Conservation (phyloP, 2,888 invertebrate genomes). For the Drosophila macrospina region DNA sequence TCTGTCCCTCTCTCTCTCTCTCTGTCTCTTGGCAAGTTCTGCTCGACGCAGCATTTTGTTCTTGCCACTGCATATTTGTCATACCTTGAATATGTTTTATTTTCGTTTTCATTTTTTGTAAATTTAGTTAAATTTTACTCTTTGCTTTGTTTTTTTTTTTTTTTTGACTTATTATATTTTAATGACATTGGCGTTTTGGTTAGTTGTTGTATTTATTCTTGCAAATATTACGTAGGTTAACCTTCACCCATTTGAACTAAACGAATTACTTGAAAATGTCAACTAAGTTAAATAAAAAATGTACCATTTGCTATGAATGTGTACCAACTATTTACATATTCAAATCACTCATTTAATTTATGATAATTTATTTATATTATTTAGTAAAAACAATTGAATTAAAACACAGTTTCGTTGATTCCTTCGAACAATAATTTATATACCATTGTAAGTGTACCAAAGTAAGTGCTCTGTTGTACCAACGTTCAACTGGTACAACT, state of each 20-base stretch:
- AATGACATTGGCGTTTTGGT: conserved; percentile 36
- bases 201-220: conserved; percentile 31
- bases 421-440: neutral
- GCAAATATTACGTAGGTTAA: conserved; percentile 62
- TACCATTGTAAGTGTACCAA: neutral
- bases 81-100: conserved; percentile 68
- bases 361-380: too few species aligned
- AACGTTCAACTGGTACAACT: too few species aligned
- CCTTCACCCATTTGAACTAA: conserved; percentile 67
- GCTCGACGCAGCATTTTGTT: conserved; percentile 63
- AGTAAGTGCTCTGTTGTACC: neutral
- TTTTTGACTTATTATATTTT: conserved; percentile 13
- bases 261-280: conserved; percentile 19
- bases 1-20: conserved; percentile 18
- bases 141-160: conserved; percentile 9
- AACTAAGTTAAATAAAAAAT: neutral
- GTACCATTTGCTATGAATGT: neutral
- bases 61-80: conserved; percentile 64
- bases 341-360: neutral
- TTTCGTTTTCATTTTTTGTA: conserved; percentile 30
- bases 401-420: too few species aligned
- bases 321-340: neutral
- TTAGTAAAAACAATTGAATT: too few species aligned
- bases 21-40: conserved; percentile 39
- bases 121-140: conserved; percentile 41